phyloP scores from a whole-genome alignment of 1,140 invertebrate genomes.

The Dreissena rostriformis region DNA sequence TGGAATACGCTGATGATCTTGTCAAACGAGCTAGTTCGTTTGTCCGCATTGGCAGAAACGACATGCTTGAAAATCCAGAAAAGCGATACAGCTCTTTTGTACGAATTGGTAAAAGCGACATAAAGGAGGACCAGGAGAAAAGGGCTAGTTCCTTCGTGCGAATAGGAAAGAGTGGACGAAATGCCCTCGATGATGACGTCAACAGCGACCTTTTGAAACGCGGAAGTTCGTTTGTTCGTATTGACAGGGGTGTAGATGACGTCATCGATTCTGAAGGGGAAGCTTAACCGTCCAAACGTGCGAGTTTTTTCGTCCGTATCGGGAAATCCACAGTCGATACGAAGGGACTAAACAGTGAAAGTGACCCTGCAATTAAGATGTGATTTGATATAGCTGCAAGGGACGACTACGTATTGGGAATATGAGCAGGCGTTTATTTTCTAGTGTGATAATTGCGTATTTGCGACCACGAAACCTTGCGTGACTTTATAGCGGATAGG shows the following conservation, averaged over 20 bases:
- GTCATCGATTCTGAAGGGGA: neutral
- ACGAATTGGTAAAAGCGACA: slow-evolving; percentile 40
- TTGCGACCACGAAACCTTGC: too few relatives aligned
- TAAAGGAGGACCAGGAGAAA: slow-evolving; percentile 4
- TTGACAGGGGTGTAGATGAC: slow-evolving; percentile 23
- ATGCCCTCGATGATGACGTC: neutral
- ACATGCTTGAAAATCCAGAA: neutral
- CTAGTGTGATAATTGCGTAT: too few relatives aligned
- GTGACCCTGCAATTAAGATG: too few relatives aligned
- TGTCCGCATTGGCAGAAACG: slow-evolving; percentile 44
- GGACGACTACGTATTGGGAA: too few relatives aligned
- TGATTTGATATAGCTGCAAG: too few relatives aligned
- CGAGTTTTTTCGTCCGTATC: slow-evolving; percentile 31
- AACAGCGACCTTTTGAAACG: neutral
- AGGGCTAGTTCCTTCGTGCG: slow-evolving; percentile 31
- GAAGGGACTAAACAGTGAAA: neutral
- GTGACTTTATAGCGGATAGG: too few relatives aligned
- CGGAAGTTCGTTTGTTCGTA: slow-evolving; percentile 39
- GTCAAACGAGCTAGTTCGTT: slow-evolving; percentile 34
- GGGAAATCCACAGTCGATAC: slow-evolving; percentile 1
- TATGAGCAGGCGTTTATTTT: too few relatives aligned
- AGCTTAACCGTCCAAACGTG: neutral
- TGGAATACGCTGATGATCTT: neutral
- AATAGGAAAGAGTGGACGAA: slow-evolving; percentile 4
- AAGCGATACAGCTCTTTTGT: slow-evolving; percentile 47